Evolutionary conservation across 2,888 invertebrate genomes (phyloP).

Genomic region (Eupsilia transversa): DNA sequence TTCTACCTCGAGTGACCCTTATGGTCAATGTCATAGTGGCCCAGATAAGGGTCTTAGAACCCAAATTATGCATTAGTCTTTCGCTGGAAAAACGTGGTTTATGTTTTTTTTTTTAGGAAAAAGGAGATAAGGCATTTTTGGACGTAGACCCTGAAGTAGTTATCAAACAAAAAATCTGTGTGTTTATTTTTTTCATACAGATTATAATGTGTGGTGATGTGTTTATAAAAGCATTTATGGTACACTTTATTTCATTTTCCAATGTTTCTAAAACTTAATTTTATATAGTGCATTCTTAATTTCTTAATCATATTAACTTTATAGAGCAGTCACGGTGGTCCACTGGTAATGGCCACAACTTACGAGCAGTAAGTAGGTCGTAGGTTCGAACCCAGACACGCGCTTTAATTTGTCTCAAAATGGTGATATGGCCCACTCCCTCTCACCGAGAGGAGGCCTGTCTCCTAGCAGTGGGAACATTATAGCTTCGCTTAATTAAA

Average conservation of each 20-base stretch:
- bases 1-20: conserved; percentile 21
- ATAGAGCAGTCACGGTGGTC: too few relatives aligned
- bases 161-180: too few relatives aligned
- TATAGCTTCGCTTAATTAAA: background rate
- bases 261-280: background rate
- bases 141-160: background rate
- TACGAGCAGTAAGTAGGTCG: too few relatives aligned
- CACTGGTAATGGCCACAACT: too few relatives aligned
- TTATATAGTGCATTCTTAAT: background rate
- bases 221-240: background rate
- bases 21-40: conserved; percentile 57
- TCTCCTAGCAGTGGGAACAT: too few relatives aligned
- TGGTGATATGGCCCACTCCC: too few relatives aligned
- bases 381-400: too few relatives aligned
- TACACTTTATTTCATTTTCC: background rate
- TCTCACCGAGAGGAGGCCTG: too few relatives aligned
- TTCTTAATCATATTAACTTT: background rate
- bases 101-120: background rate
- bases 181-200: background rate
- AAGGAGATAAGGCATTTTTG: background rate
- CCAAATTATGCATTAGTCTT: background rate
- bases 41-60: conserved; percentile 47
- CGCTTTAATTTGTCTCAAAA: too few relatives aligned
- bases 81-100: background rate
- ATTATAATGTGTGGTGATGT: background rate